These are phyloP conservation scores for Chrysolina haemoptera DNA, from an alignment of 2,888 invertebrate genomes.

Conservation along the genomic window DNA sequence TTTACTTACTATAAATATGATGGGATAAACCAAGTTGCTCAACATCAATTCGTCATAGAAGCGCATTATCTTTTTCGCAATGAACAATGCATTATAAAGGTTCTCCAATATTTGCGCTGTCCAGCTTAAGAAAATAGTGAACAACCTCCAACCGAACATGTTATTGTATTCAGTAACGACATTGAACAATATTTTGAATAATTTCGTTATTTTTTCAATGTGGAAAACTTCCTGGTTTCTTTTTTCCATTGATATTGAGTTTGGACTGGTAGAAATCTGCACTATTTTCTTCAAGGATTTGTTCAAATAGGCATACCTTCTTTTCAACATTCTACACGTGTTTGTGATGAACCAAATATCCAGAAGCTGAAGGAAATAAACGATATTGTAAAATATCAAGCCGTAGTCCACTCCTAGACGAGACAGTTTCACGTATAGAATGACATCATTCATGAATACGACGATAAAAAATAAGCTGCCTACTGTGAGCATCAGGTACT, in stretches of 20 bases:
- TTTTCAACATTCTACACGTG: slow-evolving; percentile 17
- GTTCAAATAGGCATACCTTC: slow-evolving; percentile 12
- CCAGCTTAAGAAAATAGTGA: slow-evolving; percentile 24
- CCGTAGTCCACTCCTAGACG: not conserved
- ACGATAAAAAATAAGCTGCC: not conserved
- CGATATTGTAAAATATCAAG: slow-evolving; percentile 4
- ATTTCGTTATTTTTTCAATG: slow-evolving; percentile 4
- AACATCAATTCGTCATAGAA: slow-evolving; percentile 11
- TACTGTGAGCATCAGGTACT: not conserved
- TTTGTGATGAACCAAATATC: slow-evolving; percentile 17
- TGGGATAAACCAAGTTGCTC: slow-evolving; percentile 10
- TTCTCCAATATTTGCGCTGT: slow-evolving; percentile 1
- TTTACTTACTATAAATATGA: slow-evolving; percentile 19
- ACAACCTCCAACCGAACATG: slow-evolving; percentile 22
- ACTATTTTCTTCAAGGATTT: not conserved
- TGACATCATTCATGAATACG: slow-evolving; percentile 3
- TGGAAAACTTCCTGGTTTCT: not conserved
- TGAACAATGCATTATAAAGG: slow-evolving; percentile 11
- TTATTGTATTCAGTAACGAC: slow-evolving; percentile 17
- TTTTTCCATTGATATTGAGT: not conserved
- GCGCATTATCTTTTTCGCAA: not conserved
- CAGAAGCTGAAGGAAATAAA: slow-evolving; percentile 19
- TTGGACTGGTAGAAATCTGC: not conserved
- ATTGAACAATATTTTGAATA: not conserved
- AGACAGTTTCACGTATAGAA: not conserved